Conservation (phyloP, 2,888 invertebrate species). For the Trissolcus japonicus region DNA sequence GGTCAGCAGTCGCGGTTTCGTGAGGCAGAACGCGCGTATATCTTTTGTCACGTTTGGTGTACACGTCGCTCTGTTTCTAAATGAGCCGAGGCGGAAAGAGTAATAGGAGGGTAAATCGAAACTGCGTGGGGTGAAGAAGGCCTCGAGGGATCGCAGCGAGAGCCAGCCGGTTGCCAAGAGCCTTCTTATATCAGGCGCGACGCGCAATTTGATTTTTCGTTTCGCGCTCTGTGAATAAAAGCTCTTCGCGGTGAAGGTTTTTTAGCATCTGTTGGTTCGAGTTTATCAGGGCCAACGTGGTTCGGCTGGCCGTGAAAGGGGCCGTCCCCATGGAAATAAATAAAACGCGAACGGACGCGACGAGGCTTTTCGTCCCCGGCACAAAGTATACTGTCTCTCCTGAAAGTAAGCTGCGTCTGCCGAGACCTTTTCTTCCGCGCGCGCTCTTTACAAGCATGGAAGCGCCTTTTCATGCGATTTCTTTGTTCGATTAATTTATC, state of each 20-base stretch:
- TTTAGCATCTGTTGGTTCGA: slow-evolving; percentile 1
- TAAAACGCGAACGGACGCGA: slow-evolving; percentile 24
- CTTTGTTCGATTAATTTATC: slow-evolving; percentile 56
- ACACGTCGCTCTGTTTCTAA: slow-evolving; percentile 29
- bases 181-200: slow-evolving; percentile 21
- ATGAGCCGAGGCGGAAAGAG: slow-evolving; percentile 36
- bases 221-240: slow-evolving; percentile 28
- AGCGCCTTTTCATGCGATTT: slow-evolving; percentile 49
- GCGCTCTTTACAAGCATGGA: slow-evolving; percentile 39
- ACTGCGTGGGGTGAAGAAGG: slow-evolving; percentile 17
- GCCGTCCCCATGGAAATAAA: slow-evolving; percentile 46
- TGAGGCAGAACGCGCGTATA: slow-evolving; percentile 8
- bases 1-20: slow-evolving; percentile 18
- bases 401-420: slow-evolving; percentile 40
- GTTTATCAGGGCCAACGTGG: slow-evolving; percentile 10
- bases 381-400: slow-evolving; percentile 39
- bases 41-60: slow-evolving; percentile 40
- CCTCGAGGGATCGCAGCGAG: slow-evolving; percentile 22
- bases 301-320: slow-evolving; percentile 12
- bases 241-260: slow-evolving; percentile 5
- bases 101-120: slow-evolving; percentile 47
- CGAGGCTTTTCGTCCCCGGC: slow-evolving; percentile 7
- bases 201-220: slow-evolving; percentile 43
- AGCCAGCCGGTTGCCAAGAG: slow-evolving; percentile 19
- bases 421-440: slow-evolving; percentile 43